Evolutionary conservation across 2,888 invertebrate species (phyloP).

Genomic region (Clusia tigrina): DNA sequence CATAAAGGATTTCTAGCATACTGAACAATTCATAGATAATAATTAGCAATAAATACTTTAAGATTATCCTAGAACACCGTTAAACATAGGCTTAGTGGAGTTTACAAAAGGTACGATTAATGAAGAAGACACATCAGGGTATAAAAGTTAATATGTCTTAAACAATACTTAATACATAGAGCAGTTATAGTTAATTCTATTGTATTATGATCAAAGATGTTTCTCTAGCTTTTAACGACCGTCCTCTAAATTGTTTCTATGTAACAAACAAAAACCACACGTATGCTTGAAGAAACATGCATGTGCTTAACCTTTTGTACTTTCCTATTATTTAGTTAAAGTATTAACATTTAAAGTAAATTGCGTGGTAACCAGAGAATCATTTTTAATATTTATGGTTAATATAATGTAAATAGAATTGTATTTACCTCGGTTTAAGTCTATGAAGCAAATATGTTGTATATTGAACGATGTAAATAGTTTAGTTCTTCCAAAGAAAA

Average conservation of each 20-base stretch:
- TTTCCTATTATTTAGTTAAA: conserved; percentile 44
- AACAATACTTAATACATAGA: too few relatives aligned
- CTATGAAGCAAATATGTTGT: background rate
- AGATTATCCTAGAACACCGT: too few relatives aligned
- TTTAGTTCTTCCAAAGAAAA: conserved; percentile 56
- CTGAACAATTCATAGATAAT: too few relatives aligned
- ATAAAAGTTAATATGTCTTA: background rate
- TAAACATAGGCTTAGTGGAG: too few relatives aligned
- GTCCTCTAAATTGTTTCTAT: conserved; percentile 55
- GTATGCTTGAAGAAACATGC: background rate
- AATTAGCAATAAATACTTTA: background rate
- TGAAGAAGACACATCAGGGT: conserved; percentile 4
- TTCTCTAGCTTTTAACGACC: conserved; percentile 43
- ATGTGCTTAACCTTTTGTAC: conserved; percentile 44
- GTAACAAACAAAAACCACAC: conserved; percentile 45
- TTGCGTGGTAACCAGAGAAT: too few relatives aligned
- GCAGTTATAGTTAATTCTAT: conserved; percentile 17
- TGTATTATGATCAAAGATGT: background rate
- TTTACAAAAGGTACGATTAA: too few relatives aligned
- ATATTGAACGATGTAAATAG: conserved; percentile 35
- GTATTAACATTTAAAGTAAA: too few relatives aligned
- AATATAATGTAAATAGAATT: conserved; percentile 2
- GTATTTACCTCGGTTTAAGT: background rate
- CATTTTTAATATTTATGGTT: too few relatives aligned
- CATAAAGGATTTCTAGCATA: too few relatives aligned